Conservation (phyloP, 1,140 invertebrate genomes). For the Gonatopus flavifemur region DNA sequence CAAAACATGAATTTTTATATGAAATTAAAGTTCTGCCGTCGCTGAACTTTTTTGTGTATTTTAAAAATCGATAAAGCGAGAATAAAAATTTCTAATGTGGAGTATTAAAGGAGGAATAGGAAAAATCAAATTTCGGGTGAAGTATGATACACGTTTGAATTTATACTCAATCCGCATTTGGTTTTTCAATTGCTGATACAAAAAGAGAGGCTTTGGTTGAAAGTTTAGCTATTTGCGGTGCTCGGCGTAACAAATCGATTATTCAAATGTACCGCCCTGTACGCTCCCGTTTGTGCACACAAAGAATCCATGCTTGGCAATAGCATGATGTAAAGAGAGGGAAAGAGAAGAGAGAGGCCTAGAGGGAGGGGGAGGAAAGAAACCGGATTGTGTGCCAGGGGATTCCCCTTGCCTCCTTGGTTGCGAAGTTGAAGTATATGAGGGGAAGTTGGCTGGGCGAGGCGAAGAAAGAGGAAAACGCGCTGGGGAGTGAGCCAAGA, state of each 20-base stretch:
- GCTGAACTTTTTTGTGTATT: too few relatives aligned
- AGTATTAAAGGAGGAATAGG: too few relatives aligned
- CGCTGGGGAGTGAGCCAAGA: slow-evolving; percentile 42
- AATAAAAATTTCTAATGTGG: too few relatives aligned
- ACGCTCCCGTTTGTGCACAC: slow-evolving; percentile 15
- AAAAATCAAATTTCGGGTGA: too few relatives aligned
- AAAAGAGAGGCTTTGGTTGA: not conserved
- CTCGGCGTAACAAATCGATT: slow-evolving; percentile 27
- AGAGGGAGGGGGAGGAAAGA: slow-evolving; percentile 13
- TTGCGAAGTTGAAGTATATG: too few relatives aligned
- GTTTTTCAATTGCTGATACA: not conserved
- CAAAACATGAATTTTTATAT: too few relatives aligned
- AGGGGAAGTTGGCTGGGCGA: slow-evolving; percentile 10
- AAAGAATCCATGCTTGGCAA: slow-evolving; percentile 21
- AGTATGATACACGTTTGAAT: too few relatives aligned
- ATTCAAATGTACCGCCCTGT: slow-evolving; percentile 25
- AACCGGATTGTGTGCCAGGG: slow-evolving; percentile 15
- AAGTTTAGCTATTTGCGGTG: not conserved
- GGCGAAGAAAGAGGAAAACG: slow-evolving; percentile 16
- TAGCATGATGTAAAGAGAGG: too few relatives aligned
- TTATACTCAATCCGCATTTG: not conserved
- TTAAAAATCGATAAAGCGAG: too few relatives aligned
- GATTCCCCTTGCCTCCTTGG: not conserved
- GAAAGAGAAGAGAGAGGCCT: slow-evolving; percentile 11
- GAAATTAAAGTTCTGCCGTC: too few relatives aligned